These are phyloP conservation scores for Holothuria scabra DNA, from an alignment of 53 echinoderm and acorn worm species.

Conservation along the genomic window DNA sequence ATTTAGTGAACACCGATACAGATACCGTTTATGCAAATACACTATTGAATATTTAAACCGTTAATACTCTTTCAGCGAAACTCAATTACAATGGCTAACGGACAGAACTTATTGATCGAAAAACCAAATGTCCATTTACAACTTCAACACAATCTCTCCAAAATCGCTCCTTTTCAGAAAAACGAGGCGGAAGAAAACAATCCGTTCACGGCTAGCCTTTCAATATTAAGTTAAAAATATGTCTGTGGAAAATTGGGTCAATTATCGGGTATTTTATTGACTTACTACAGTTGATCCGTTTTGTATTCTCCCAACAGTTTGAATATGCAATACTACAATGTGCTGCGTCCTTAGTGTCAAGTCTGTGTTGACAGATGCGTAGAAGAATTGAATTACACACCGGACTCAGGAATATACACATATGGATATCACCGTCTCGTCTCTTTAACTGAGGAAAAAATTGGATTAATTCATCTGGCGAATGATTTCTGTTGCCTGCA, in stretches of 20 bases:
- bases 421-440: slow-evolving; percentile 28
- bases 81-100: slow-evolving; percentile 36
- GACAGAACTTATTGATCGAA: slow-evolving; percentile 25
- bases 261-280: slow-evolving; percentile 30
- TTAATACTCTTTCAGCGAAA: slow-evolving; percentile 31
- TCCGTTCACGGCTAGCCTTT: not conserved
- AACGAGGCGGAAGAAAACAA: too few species aligned
- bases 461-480: slow-evolving; percentile 21
- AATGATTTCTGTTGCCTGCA: not conserved
- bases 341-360: slow-evolving; percentile 42
- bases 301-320: slow-evolving; percentile 42
- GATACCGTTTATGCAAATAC: slow-evolving; percentile 36
- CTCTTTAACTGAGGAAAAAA: not conserved
- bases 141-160: not conserved
- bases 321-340: slow-evolving; percentile 34
- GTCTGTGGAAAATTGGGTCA: slow-evolving; percentile 26
- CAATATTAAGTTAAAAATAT: slow-evolving; percentile 4
- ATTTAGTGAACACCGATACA: too few species aligned
- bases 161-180: too few species aligned
- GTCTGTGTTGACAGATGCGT: slow-evolving; percentile 34
- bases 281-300: slow-evolving; percentile 30
- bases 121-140: slow-evolving; percentile 14
- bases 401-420: slow-evolving; percentile 35
- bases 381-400: slow-evolving; percentile 29
- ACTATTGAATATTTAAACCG: slow-evolving; percentile 44